Conservation (phyloP, 2,113 vertebrate species). For the Varanus komodoensis region DNA sequence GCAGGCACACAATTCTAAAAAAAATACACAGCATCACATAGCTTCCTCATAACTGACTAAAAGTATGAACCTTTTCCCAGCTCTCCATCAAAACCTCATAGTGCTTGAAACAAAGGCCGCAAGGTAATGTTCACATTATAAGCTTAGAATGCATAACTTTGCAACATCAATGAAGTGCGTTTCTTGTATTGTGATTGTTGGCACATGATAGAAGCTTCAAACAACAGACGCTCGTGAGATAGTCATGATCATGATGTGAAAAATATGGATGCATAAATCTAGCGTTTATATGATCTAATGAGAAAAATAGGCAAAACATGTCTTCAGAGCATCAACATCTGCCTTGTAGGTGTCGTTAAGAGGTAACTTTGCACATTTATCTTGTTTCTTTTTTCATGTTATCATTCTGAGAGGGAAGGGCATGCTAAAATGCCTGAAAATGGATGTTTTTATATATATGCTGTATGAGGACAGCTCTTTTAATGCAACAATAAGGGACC, state of each 20-base stretch:
- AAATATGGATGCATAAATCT: neutral
- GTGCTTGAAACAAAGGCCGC: neutral
- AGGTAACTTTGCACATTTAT: neutral
- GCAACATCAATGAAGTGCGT: neutral
- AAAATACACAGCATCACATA: too few relatives aligned
- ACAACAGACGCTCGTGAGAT: neutral
- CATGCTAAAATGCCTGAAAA: neutral
- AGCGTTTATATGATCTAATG: neutral
- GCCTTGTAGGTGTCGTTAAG: neutral
- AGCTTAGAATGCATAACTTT: neutral
- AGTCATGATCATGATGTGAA: neutral
- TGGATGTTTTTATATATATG: neutral
- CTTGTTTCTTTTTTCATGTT: neutral
- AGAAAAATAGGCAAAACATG: neutral
- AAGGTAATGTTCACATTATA: neutral
- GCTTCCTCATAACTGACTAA: neutral
- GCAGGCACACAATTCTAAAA: too few relatives aligned
- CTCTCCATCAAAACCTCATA: neutral
- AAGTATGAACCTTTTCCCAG: neutral
- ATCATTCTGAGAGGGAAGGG: neutral
- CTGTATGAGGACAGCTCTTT: neutral
- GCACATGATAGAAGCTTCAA: neutral
- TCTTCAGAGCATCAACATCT: neutral
- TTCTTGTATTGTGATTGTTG: neutral
- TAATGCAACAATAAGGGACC: neutral